Evolutionary conservation across 2,797 vertebrate genomes (phyloP).

Genomic region (Urophycis tenuis): DNA sequence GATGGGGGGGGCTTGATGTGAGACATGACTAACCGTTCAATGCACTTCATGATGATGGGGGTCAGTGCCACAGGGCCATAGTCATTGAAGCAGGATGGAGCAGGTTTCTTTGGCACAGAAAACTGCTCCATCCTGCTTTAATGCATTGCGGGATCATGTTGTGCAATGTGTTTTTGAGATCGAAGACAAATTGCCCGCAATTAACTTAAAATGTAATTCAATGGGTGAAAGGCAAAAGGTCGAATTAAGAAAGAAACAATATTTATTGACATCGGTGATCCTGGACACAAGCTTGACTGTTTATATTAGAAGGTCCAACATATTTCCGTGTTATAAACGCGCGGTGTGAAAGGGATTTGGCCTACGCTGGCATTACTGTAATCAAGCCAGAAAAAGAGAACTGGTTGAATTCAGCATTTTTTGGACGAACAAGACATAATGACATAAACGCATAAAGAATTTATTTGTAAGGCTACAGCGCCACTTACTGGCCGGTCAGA

Average conservation of each 20-base stretch:
- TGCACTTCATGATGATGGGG: no score
- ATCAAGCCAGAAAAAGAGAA: not conserved
- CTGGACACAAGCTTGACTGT: not conserved
- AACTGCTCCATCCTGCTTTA: no score
- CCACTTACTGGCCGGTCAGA: not conserved
- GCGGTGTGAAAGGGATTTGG: no score
- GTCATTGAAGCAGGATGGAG: no score
- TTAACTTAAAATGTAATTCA: not conserved
- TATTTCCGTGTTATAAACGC: no score
- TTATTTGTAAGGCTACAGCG: conserved; percentile 5
- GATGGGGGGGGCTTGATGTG: no score
- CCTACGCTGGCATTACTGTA: no score
- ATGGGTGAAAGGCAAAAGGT: not conserved
- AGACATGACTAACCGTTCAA: no score
- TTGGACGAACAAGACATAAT: not conserved
- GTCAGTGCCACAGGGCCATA: no score
- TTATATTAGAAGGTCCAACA: not conserved
- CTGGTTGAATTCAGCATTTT: not conserved
- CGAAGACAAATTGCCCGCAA: not conserved
- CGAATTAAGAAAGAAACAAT: no score
- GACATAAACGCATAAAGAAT: not conserved
- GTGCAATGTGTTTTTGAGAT: not conserved
- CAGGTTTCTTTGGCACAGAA: no score
- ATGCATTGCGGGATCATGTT: not conserved
- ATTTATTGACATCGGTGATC: not conserved